phyloP scores from a whole-genome alignment of 1,140 invertebrate species.

The Cecropterus lyciades region DNA sequence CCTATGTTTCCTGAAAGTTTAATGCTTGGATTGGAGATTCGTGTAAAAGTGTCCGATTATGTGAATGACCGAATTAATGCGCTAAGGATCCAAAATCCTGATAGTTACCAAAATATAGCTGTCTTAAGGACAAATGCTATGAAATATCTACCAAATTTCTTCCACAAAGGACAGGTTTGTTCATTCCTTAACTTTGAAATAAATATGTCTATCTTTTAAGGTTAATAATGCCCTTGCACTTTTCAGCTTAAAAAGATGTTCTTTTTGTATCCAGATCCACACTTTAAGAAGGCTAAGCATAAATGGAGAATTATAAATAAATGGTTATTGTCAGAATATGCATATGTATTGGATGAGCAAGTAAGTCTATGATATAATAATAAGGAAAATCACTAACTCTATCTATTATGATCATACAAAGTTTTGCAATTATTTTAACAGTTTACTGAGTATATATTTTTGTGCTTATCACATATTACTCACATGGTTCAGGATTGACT shows the following conservation, averaged over 20 bases:
- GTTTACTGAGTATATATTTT: no score
- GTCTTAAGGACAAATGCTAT: constrained; percentile 99
- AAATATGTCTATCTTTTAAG: no score
- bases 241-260: constrained; percentile 98
- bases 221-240: background rate
- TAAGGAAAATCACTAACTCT: no score
- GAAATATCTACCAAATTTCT: constrained; percentile 99
- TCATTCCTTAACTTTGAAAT: constrained; percentile 8
- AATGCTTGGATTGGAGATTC: constrained; percentile 98
- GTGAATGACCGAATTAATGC: constrained; percentile 97
- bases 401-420: no score
- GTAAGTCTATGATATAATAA: constrained; percentile 82
- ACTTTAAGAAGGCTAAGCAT: constrained; percentile 99
- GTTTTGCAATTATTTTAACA: no score
- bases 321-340: constrained; percentile 97
- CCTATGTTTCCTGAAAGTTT: constrained; percentile 95
- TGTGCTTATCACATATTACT: no score
- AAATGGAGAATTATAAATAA: constrained; percentile 99
- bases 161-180: constrained; percentile 95
- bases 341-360: constrained; percentile 94
- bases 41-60: constrained; percentile 99
- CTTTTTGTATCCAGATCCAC: constrained; percentile 99
- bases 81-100: constrained; percentile 90
- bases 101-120: constrained; percentile 96
- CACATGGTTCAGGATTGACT: no score